Conservation (phyloP, 2,888 invertebrate species). For the Dione vanillae region DNA sequence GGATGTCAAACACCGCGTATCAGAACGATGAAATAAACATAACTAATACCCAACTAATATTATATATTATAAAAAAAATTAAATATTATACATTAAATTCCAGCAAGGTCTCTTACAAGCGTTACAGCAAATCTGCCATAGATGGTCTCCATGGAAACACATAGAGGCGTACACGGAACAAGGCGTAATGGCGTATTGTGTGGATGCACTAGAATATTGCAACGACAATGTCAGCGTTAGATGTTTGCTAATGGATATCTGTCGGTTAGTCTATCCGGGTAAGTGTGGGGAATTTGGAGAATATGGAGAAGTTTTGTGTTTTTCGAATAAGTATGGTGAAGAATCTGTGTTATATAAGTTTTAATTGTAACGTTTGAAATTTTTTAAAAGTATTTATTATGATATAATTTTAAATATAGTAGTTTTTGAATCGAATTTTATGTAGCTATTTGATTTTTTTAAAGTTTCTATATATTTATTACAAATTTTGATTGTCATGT, state of each 20-base stretch:
- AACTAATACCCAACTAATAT: no score
- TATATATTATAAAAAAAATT: no score
- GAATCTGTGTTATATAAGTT: no score
- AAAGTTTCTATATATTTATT: no score
- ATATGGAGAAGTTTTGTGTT: not conserved
- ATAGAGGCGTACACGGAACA: conserved; percentile 85
- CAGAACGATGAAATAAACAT: no score
- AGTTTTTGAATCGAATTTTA: no score
- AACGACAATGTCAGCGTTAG: conserved; percentile 63
- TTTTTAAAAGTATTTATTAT: no score
- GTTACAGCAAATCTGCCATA: conserved; percentile 86
- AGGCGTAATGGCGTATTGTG: conserved; percentile 67
- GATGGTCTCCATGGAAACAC: conserved; percentile 88
- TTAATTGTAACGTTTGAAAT: no score
- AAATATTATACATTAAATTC: not conserved
- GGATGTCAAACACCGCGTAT: no score
- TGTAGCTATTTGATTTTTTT: no score
- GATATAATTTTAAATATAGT: no score
- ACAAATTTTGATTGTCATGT: no score
- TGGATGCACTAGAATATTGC: conserved; percentile 69
- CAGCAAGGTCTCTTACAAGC: conserved; percentile 85
- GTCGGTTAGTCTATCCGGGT: conserved; percentile 75
- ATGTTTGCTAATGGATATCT: conserved; percentile 66
- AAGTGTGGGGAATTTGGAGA: not conserved
- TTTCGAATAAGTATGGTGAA: not conserved